A percentile compares a stretch with the other conserved stretches of the same genome.
phyloP scores from a whole-genome alignment of 2,888 invertebrate genomes.

The Drosophila hawaiiensis region DNA sequence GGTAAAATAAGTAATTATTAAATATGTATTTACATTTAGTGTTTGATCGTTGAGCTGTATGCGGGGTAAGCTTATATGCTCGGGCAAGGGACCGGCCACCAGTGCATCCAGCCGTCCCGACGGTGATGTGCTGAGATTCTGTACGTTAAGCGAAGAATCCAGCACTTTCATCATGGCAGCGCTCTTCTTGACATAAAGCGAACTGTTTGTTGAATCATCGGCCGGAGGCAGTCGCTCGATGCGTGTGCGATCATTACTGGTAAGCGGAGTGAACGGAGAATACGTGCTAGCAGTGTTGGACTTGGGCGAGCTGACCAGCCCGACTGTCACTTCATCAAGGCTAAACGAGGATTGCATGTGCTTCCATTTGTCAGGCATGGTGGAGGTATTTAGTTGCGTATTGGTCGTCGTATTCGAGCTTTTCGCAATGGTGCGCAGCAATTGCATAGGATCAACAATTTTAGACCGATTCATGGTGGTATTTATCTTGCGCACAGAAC shows the following conservation, averaged over 20 bases:
- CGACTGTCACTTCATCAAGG: slow-evolving; percentile 51
- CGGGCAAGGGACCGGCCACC: slow-evolving; percentile 51
- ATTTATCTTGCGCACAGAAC: slow-evolving; percentile 67
- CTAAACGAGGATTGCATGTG: slow-evolving; percentile 73
- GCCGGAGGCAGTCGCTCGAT: slow-evolving; percentile 55
- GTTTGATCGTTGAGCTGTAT: slow-evolving; percentile 58
- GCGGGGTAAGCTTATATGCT: slow-evolving; percentile 24
- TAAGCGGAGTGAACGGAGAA: slow-evolving; percentile 71
- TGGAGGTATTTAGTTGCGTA: slow-evolving; percentile 57
- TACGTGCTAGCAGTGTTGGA: slow-evolving; percentile 1
- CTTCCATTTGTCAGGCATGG: slow-evolving; percentile 79
- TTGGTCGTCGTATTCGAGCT: slow-evolving; percentile 25
- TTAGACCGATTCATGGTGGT: slow-evolving; percentile 74
- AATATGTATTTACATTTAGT: slow-evolving; percentile 37
- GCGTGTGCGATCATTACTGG: slow-evolving; percentile 74
- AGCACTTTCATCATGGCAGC: slow-evolving; percentile 81
- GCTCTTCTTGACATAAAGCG: slow-evolving; percentile 61
- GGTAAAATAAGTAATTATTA: neutral
- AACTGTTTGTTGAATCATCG: slow-evolving; percentile 37
- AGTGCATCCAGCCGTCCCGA: slow-evolving; percentile 83
- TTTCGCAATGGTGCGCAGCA: slow-evolving; percentile 82
- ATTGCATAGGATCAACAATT: slow-evolving; percentile 78
- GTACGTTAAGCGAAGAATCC: slow-evolving; percentile 78
- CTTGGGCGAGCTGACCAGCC: slow-evolving; percentile 24
- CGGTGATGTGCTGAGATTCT: slow-evolving; percentile 83